phyloP scores from a whole-genome alignment of 2,888 invertebrate genomes.

The Melipona beecheii region DNA sequence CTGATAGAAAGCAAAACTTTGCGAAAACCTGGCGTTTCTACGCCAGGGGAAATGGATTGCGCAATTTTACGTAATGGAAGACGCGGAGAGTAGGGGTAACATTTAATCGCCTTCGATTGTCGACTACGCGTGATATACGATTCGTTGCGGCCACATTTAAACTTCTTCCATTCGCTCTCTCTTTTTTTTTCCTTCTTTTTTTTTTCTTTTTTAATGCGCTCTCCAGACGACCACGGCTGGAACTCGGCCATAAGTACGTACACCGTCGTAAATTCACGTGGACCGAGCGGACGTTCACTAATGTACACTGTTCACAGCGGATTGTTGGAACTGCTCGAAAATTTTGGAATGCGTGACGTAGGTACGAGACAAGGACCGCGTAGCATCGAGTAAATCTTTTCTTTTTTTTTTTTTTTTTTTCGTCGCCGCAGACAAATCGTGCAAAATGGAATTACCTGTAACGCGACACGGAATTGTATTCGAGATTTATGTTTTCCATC shows the following conservation, averaged over 20 bases:
- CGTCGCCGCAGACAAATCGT: background rate
- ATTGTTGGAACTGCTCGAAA: background rate
- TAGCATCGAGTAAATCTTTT: background rate
- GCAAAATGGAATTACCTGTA: background rate
- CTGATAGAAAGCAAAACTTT: constrained; percentile 62
- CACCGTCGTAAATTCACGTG: constrained; percentile 3
- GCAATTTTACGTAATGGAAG: constrained; percentile 73
- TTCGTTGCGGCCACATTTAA: constrained; percentile 41
- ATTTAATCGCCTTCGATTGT: constrained; percentile 58
- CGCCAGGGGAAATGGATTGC: constrained; percentile 53
- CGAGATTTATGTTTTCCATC: too few species aligned
- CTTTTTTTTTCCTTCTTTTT: too few species aligned
- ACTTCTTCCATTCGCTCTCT: background rate
- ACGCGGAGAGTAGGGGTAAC: constrained; percentile 55
- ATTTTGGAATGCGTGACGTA: background rate
- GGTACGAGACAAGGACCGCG: background rate
- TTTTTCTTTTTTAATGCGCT: constrained; percentile 11
- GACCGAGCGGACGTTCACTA: constrained; percentile 4
- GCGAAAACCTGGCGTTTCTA: constrained; percentile 42
- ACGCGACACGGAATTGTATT: background rate
- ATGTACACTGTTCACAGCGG: background rate
- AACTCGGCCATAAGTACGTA: constrained; percentile 37
- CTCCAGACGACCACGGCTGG: constrained; percentile 20
- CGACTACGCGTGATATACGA: constrained; percentile 53
- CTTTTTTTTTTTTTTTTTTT: background rate